Evolutionary conservation across 1,140 invertebrate species (phyloP).

Genomic region (Gryon sp.): DNA sequence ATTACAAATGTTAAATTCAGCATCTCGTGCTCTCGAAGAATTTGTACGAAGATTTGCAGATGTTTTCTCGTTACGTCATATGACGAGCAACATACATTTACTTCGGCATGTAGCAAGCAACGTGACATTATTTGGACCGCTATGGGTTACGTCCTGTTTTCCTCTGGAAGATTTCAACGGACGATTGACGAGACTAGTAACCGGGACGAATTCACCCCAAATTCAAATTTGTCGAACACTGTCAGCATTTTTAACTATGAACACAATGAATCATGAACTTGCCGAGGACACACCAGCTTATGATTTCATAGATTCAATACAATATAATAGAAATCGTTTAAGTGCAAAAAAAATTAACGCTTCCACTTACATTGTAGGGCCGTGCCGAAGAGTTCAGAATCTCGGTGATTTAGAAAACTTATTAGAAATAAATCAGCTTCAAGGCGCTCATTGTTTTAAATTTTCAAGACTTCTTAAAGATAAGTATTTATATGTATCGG

Average conservation of each 20-base stretch:
- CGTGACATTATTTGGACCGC: not conserved
- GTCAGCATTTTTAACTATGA: slow-evolving; percentile 5
- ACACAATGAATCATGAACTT: slow-evolving; percentile 1
- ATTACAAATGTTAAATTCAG: not conserved
- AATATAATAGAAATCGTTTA: no score
- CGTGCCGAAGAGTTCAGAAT: no score
- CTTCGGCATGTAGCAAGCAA: not conserved
- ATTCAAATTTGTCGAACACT: slow-evolving; percentile 30
- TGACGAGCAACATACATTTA: slow-evolving; percentile 11
- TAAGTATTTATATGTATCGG: no score
- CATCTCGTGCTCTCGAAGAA: not conserved
- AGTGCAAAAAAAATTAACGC: no score
- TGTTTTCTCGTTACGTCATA: not conserved
- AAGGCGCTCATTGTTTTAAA: no score
- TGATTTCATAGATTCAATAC: no score
- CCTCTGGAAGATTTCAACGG: slow-evolving; percentile 53
- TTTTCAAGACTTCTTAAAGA: no score
- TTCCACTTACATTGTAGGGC: no score
- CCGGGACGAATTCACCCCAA: slow-evolving; percentile 31
- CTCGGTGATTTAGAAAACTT: no score
- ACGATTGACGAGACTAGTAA: slow-evolving; percentile 31
- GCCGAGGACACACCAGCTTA: not conserved
- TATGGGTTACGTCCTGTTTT: slow-evolving; percentile 49
- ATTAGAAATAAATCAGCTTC: no score
- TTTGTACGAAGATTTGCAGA: not conserved